A percentile compares a stretch with the other conserved stretches of the same genome.
These are phyloP conservation scores for Xiphophorus hellerii DNA, from an alignment of 2,113 vertebrate species.

Conservation along the genomic window DNA sequence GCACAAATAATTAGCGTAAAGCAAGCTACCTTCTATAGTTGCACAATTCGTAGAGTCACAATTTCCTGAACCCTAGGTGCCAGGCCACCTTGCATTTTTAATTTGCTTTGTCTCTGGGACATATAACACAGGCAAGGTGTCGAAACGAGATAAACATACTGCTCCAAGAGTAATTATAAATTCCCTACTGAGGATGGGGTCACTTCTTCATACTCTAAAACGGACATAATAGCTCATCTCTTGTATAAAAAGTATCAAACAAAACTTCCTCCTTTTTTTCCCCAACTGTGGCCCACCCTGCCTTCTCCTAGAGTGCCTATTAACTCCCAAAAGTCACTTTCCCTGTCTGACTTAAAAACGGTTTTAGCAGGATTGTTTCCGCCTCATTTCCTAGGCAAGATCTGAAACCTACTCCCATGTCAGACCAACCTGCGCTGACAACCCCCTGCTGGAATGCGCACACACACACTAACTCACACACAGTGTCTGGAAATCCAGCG, in stretches of 20 bases:
- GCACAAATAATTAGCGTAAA: not conserved
- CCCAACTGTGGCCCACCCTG: slow-evolving; percentile 8
- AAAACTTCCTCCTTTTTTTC: not conserved
- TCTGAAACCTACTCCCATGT: slow-evolving; percentile 69
- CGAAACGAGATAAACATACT: slow-evolving; percentile 47
- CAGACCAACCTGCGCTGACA: slow-evolving; percentile 69
- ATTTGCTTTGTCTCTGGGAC: slow-evolving; percentile 54
- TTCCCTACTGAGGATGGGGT: slow-evolving; percentile 26
- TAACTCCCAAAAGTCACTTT: slow-evolving; percentile 73
- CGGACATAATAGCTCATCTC: not conserved
- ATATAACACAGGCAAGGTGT: slow-evolving; percentile 46
- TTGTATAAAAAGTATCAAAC: slow-evolving; percentile 9
- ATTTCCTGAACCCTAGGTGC: slow-evolving; percentile 33
- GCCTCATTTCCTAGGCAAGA: slow-evolving; percentile 70
- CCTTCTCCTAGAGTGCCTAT: slow-evolving; percentile 47
- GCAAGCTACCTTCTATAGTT: not conserved
- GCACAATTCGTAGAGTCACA: slow-evolving; percentile 3
- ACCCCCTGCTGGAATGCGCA: slow-evolving; percentile 45
- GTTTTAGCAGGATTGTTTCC: slow-evolving; percentile 61
- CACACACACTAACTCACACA: not conserved
- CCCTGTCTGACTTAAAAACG: slow-evolving; percentile 53
- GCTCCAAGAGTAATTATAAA: slow-evolving; percentile 55
- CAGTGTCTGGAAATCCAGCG: slow-evolving; percentile 36
- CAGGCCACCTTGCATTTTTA: slow-evolving; percentile 55
- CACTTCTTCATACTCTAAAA: slow-evolving; percentile 33